Evolutionary conservation across 2,888 invertebrate genomes (phyloP).

Genomic region (Eilema depressum): DNA sequence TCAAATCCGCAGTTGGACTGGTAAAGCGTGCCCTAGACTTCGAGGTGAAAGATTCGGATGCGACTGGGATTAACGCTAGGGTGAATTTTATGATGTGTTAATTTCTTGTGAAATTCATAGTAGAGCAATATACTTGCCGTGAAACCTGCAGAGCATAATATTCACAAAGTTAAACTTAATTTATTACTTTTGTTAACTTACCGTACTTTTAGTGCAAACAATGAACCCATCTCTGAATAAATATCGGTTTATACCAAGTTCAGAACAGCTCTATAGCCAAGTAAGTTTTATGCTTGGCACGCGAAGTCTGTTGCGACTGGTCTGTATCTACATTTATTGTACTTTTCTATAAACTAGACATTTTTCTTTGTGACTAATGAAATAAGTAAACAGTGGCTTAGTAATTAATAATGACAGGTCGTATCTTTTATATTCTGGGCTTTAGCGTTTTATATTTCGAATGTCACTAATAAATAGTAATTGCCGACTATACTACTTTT

Average conservation of each 20-base stretch:
- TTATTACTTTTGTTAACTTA: not conserved
- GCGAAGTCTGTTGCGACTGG: not conserved
- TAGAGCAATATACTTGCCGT: not conserved
- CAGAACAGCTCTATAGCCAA: not conserved
- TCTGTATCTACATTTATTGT: not conserved
- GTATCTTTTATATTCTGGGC: not conserved
- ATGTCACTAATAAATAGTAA: no score
- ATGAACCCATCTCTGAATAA: not conserved
- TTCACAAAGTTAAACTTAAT: not conserved
- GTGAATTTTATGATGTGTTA: not conserved
- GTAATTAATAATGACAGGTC: not conserved
- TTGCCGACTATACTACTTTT: no score
- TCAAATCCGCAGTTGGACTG: no score
- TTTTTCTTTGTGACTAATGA: not conserved
- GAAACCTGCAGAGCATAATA: not conserved
- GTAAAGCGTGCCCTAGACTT: no score
- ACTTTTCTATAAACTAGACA: not conserved
- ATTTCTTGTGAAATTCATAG: not conserved
- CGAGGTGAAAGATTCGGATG: no score
- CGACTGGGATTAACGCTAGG: no score
- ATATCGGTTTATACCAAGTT: not conserved
- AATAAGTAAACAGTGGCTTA: no score
- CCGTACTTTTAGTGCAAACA: not conserved
- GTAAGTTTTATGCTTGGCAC: conserved; percentile 1
- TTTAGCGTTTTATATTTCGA: not conserved